phyloP scores from a whole-genome alignment of 2,113 vertebrate species.

The Naja naja region DNA sequence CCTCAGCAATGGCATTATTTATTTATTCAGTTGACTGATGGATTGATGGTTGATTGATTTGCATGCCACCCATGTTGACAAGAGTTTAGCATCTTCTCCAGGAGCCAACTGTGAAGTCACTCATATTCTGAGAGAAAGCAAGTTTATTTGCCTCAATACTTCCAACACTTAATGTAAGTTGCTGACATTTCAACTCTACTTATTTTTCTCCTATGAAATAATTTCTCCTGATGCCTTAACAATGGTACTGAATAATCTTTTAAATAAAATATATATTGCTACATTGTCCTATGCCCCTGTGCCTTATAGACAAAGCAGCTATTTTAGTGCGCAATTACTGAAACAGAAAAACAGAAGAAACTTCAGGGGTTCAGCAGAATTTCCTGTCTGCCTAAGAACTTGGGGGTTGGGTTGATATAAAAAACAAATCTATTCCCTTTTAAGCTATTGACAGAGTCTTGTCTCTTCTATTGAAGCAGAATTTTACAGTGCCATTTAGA shows the following conservation, averaged over 20 bases:
- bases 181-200: neutral
- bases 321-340: neutral
- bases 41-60: too few species aligned
- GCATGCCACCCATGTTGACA: neutral
- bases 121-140: neutral
- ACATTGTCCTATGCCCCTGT: neutral
- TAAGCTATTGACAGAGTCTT: neutral
- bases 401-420: neutral
- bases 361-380: neutral
- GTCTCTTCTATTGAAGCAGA: slow-evolving; percentile 8
- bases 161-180: neutral
- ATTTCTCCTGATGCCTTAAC: neutral
- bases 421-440: neutral
- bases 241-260: neutral
- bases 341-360: neutral
- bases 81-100: neutral
- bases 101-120: neutral
- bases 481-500: slow-evolving; percentile 46
- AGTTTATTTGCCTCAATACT: neutral
- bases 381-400: neutral
- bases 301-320: neutral
- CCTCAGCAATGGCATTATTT: too few species aligned
- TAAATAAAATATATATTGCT: neutral
- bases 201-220: neutral
- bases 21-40: too few species aligned